Evolutionary conservation across 1,140 invertebrate genomes (phyloP).

Genomic region (Dysdera silvatica): DNA sequence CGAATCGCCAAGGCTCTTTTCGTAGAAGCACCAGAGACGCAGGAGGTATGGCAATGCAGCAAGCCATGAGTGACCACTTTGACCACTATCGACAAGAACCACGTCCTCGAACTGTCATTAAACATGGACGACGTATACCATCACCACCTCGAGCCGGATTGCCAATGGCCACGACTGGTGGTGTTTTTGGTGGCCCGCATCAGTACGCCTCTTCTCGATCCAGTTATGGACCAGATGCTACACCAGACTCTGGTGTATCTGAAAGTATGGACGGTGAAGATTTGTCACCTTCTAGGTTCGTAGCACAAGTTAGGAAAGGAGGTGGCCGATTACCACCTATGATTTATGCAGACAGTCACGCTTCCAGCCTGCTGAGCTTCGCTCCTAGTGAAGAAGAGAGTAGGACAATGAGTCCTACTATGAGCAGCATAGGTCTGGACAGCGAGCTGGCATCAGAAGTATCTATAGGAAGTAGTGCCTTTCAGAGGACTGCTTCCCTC

Average conservation of each 20-base stretch:
- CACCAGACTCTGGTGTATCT: constrained; percentile 46
- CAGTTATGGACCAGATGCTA: constrained; percentile 39
- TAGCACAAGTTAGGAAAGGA: not conserved
- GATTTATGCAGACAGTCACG: constrained; percentile 16
- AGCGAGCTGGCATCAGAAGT: constrained; percentile 9
- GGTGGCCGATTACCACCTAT: constrained; percentile 10
- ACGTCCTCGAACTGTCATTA: constrained; percentile 15
- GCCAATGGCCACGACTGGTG: not conserved
- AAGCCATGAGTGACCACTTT: constrained; percentile 60
- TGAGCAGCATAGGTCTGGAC: constrained; percentile 14
- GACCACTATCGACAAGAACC: constrained; percentile 66
- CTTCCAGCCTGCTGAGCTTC: constrained; percentile 22
- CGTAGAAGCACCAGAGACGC: not conserved
- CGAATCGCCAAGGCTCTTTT: constrained; percentile 22
- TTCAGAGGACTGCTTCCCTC: constrained; percentile 26
- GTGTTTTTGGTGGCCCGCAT: not conserved
- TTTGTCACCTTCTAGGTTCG: constrained; percentile 1
- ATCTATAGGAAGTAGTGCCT: constrained; percentile 3
- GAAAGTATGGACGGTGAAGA: constrained; percentile 37
- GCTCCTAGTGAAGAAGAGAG: constrained; percentile 21
- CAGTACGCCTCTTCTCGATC: not conserved
- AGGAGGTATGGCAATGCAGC: constrained; percentile 37
- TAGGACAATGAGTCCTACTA: constrained; percentile 19
- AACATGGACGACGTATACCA: constrained; percentile 22
- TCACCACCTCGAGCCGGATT: constrained; percentile 8